Conservation (phyloP, 2,113 vertebrate genomes). For the Neolamprologus modestus region DNA sequence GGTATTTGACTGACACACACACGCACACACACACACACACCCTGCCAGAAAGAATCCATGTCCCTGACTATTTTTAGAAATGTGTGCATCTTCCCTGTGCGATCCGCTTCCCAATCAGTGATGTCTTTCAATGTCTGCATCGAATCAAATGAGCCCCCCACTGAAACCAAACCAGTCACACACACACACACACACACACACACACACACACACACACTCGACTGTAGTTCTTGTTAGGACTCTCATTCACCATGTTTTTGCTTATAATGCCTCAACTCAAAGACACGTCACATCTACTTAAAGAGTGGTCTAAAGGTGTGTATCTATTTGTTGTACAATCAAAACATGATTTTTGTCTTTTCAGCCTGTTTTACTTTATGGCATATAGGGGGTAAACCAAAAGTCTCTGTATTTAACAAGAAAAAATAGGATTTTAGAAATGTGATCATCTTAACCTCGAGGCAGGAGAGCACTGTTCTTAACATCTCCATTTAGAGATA, state of each 20-base stretch:
- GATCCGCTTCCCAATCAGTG: constrained; percentile 29
- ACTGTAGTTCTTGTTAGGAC: neutral
- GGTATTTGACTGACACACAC: neutral
- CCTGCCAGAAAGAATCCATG: constrained; percentile 35
- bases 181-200: neutral
- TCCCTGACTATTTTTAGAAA: constrained; percentile 51
- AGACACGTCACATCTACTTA: neutral
- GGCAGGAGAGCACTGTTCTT: neutral
- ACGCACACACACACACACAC: neutral
- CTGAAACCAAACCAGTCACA: neutral
- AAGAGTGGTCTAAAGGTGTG: neutral
- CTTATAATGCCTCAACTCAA: neutral
- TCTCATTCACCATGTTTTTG: neutral
- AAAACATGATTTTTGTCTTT: neutral
- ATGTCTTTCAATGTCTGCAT: constrained; percentile 2
- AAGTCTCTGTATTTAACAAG: neutral
- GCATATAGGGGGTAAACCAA: neutral
- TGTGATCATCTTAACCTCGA: neutral
- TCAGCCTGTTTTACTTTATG: neutral
- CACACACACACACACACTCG: neutral
- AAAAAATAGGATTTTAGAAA: neutral
- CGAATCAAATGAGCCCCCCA: neutral
- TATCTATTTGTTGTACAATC: neutral
- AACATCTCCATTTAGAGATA: neutral
- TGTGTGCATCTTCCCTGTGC: constrained; percentile 8